phyloP scores from a whole-genome alignment of 1,140 invertebrate genomes.

The Ephestia elutella region DNA sequence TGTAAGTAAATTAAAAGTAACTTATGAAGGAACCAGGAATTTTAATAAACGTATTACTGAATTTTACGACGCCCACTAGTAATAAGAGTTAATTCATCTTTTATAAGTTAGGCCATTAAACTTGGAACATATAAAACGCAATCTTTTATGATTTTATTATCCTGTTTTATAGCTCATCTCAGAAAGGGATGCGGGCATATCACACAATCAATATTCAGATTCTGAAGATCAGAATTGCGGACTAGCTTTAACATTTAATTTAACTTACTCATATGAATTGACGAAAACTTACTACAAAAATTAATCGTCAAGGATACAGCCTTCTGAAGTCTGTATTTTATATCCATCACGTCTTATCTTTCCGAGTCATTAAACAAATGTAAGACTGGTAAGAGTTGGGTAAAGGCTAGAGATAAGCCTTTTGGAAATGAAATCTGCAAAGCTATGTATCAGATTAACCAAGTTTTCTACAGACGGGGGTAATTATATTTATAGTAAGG shows the following conservation, averaged over 20 bases:
- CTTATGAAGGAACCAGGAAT: neutral
- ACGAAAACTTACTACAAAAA: too few relatives aligned
- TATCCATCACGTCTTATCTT: neutral
- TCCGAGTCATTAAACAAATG: neutral
- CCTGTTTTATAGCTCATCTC: neutral
- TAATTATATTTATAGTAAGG: too few relatives aligned
- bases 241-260: too few relatives aligned
- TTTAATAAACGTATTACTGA: neutral
- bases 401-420: neutral
- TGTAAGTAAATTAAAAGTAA: too few relatives aligned
- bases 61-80: neutral
- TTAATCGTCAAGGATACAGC: neutral
- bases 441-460: neutral
- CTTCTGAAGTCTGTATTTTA: too few relatives aligned
- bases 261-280: too few relatives aligned
- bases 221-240: too few relatives aligned
- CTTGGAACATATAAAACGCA: neutral
- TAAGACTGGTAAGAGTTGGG: neutral
- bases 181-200: neutral
- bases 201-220: too few relatives aligned
- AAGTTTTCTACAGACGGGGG: neutral
- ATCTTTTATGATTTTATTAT: conserved; percentile 3
- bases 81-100: neutral
- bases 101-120: neutral
- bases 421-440: neutral